Base-by-base conservation (phyloP, 1,140 invertebrate species). In the Drosophila serrata region DNA sequence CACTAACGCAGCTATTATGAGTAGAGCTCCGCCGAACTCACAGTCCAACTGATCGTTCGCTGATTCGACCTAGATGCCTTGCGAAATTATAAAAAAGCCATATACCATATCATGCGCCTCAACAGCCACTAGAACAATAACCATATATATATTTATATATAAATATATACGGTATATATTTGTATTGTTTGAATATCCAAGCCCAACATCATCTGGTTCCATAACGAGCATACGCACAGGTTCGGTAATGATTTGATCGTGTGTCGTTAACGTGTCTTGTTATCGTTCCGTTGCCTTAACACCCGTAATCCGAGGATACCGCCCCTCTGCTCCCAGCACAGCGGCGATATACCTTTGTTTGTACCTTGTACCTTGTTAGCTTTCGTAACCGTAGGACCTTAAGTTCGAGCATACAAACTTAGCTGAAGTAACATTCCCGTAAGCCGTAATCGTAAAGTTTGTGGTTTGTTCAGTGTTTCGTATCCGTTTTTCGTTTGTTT, bases 131-230 rank as follows among this genome's bases (percentile, higher is more conserved):
- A 74, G 40, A 69, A 61, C 43, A 68, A 42, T 39, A 48, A 69
- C 57, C 43, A 65, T 46, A 64, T 35, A 53, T 35, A 13, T n/a
- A 65, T 46, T 60, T 35, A 53, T 35, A 13, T n/a, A 19, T 27
- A 48, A 27, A 48, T 48, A 51, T 33, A 29, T 48, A 45, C 42
- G 65, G 65, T 61, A 73, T 51, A 65, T 40, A 59, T 59, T 17
- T 81, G 68, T 65, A 81, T 33, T 65, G 62, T 65, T 51, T 67
- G 13, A 60, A 51, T 79, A 72, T 60, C 65, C 76, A 70, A 65
- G 75, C 79, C 86, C 84, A 82, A 75, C 81, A 90, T 90, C 84
- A 88, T 88, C 82, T 84, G 81, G 81, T 85, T 85, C 82, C 82
- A 85, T 81, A 55, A 78, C 79, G 74, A 70, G 46, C 74, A 78